A percentile compares a stretch with the other conserved stretches of the same genome.
phyloP scores from a whole-genome alignment of 2,113 vertebrate species.

The Aleadryas rufinucha region DNA sequence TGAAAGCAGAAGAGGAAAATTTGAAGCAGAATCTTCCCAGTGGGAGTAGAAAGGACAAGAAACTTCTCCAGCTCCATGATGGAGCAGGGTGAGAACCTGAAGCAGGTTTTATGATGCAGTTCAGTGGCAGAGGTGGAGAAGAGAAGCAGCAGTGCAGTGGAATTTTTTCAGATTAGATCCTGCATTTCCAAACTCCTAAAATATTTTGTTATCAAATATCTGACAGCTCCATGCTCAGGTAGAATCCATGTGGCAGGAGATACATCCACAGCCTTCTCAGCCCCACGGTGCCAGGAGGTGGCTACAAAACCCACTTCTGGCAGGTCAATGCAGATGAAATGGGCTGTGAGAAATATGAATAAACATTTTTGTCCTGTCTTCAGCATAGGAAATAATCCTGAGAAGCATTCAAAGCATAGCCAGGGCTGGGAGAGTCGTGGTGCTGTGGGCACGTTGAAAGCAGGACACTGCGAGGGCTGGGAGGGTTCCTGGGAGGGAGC shows the following conservation, averaged over 20 bases:
- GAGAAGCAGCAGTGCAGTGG: background rate
- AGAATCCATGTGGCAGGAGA: background rate
- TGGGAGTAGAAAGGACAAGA: background rate
- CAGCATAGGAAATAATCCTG: background rate
- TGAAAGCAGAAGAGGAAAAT: background rate
- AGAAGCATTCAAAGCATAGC: background rate
- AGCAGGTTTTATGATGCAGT: background rate
- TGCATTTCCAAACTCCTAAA: background rate
- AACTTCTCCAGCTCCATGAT: rapidly evolving
- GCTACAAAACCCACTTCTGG: background rate
- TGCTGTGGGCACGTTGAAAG: rapidly evolving
- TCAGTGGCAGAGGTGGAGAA: background rate
- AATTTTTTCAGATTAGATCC: background rate
- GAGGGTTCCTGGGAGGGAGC: background rate
- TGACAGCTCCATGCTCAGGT: background rate
- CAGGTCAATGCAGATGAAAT: background rate
- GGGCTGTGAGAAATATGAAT: background rate
- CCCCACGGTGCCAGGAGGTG: background rate
- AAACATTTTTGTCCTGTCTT: background rate
- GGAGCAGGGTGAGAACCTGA: background rate
- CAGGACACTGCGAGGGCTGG: background rate
- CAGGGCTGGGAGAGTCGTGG: background rate
- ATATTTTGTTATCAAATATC: background rate
- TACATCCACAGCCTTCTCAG: background rate
- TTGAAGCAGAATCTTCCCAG: background rate